Conservation (phyloP, 2,113 vertebrate species). For the Burhinus oedicnemus region DNA sequence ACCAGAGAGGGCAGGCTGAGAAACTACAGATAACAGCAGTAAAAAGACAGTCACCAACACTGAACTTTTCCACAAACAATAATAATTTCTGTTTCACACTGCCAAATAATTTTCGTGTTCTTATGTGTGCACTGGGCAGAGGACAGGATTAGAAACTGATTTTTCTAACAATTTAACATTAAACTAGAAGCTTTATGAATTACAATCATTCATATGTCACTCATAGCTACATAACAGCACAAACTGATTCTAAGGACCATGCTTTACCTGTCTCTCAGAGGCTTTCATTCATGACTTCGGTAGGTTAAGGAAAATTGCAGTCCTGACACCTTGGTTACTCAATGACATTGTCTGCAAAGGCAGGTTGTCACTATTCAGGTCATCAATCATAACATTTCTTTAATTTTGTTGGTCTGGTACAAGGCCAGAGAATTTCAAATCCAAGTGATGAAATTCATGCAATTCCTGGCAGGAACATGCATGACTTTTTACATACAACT, state of each 20-base stretch:
- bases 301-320: background rate
- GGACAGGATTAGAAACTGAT: background rate
- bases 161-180: background rate
- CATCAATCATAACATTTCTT: background rate
- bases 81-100: background rate
- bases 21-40: background rate
- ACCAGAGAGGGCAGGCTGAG: background rate
- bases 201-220: background rate
- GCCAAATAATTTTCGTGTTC: background rate
- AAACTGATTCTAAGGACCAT: background rate
- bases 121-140: background rate
- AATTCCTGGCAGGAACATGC: background rate
- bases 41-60: background rate
- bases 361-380: background rate
- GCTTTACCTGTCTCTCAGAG: background rate
- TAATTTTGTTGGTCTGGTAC: background rate
- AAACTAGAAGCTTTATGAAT: background rate
- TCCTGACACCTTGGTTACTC: background rate
- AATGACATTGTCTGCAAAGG: background rate
- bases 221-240: background rate
- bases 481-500: background rate
- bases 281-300: background rate
- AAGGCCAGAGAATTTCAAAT: background rate
- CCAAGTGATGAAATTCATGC: background rate
- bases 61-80: background rate